phyloP scores from a whole-genome alignment of 2,113 vertebrate species.

The Anarrhichthys ocellatus region DNA sequence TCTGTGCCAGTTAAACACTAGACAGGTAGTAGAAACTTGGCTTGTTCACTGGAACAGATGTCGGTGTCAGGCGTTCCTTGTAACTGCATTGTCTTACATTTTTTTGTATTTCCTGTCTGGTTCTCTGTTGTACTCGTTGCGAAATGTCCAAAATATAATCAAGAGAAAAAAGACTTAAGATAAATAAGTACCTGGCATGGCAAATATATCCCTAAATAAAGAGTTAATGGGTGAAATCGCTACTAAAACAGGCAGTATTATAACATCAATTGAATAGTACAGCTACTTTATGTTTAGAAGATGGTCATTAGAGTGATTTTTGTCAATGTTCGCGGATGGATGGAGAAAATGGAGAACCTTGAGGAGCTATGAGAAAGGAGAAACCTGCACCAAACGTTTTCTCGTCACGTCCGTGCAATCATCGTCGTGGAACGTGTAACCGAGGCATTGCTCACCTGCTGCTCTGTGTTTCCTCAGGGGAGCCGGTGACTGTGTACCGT shows the following conservation, averaged over 20 bases:
- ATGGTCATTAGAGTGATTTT: too few relatives aligned
- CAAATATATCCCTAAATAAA: neutral
- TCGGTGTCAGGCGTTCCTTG: neutral
- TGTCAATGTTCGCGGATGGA: neutral
- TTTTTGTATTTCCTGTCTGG: neutral
- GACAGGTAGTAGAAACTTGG: neutral
- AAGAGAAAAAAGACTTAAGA: neutral
- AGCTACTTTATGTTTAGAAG: neutral
- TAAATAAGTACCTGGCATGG: neutral
- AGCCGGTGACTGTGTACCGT: constrained; percentile 96
- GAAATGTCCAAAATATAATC: neutral
- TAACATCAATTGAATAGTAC: neutral
- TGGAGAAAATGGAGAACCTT: neutral
- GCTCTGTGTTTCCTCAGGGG: constrained; percentile 82
- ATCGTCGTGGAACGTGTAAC: neutral
- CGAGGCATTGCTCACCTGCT: neutral
- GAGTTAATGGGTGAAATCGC: neutral
- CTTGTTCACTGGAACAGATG: neutral
- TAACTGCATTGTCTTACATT: neutral
- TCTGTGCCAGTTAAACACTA: neutral
- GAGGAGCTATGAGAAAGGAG: neutral
- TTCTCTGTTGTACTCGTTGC: neutral
- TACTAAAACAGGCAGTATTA: neutral
- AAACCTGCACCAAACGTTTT: neutral
- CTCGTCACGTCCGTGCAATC: neutral